Evolutionary conservation across 1,140 invertebrate genomes (phyloP).

Genomic region (Caenorhabditis tropicalis): DNA sequence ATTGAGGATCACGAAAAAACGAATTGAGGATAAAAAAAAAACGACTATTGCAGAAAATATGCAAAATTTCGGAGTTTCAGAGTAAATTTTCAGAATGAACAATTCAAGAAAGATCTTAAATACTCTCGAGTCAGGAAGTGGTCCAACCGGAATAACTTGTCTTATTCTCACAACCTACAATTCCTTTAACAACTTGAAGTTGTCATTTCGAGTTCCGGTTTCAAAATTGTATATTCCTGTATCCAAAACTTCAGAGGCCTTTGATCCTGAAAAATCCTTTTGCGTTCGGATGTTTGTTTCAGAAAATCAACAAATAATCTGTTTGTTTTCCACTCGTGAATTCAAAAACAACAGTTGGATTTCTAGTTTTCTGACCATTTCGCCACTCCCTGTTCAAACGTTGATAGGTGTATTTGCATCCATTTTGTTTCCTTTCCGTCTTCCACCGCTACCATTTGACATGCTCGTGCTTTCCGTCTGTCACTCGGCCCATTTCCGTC

Average conservation of each 20-base stretch:
- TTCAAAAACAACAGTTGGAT: not conserved
- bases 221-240: not conserved
- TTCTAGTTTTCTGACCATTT: not conserved
- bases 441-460: constrained; percentile 3
- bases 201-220: not conserved
- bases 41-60: no score
- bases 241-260: not conserved
- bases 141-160: not conserved
- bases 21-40: no score
- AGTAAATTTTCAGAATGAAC: no score
- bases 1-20: no score
- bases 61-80: no score
- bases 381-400: not conserved
- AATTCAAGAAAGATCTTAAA: no score
- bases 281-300: no score
- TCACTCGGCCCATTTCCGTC: constrained; percentile 2
- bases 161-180: not conserved
- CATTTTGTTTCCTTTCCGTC: not conserved
- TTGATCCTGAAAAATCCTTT: not conserved
- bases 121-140: not conserved
- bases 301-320: not conserved
- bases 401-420: not conserved
- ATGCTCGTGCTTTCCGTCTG: not conserved
- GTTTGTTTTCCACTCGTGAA: not conserved
- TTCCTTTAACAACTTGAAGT: not conserved